Percentiles rank a stretch among this genome's conserved stretches.
Evolutionary conservation across 2,113 vertebrate species (phyloP).

Genomic region (Paramisgurnus dabryanus): DNA sequence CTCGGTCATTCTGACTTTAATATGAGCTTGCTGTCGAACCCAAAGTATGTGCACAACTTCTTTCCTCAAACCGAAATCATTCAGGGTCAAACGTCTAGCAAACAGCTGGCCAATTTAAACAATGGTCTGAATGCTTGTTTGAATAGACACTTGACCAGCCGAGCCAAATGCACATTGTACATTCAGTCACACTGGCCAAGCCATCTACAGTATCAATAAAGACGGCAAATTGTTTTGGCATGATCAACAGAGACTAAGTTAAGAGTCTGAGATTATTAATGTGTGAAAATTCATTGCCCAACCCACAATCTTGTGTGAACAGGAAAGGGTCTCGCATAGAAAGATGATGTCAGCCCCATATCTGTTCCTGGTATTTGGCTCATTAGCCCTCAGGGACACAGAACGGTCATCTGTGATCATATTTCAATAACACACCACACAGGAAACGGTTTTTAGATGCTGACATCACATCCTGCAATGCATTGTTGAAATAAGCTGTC

Average conservation of each 20-base stretch:
- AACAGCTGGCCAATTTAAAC: background rate
- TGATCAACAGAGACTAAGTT: background rate
- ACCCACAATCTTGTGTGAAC: background rate
- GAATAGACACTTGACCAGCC: background rate
- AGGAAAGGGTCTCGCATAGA: background rate
- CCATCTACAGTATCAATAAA: slow-evolving; percentile 1
- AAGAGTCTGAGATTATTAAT: background rate
- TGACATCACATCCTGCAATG: slow-evolving; percentile 5
- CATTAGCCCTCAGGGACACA: background rate
- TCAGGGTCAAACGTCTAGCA: too few species aligned
- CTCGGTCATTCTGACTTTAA: too few species aligned
- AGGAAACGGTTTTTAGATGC: background rate
- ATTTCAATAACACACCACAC: background rate
- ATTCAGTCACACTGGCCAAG: background rate
- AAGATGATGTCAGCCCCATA: slow-evolving; percentile 10
- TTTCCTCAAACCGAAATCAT: too few species aligned
- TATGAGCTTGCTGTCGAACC: too few species aligned
- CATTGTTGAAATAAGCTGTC: slow-evolving; percentile 6
- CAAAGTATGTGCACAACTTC: too few species aligned
- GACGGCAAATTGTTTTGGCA: background rate
- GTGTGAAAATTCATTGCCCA: background rate
- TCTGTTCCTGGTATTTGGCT: background rate
- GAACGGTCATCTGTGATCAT: background rate
- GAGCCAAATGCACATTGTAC: background rate
- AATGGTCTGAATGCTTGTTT: background rate